Conservation (phyloP, 1,140 invertebrate species). For the Pentalonia nigronervosa region DNA sequence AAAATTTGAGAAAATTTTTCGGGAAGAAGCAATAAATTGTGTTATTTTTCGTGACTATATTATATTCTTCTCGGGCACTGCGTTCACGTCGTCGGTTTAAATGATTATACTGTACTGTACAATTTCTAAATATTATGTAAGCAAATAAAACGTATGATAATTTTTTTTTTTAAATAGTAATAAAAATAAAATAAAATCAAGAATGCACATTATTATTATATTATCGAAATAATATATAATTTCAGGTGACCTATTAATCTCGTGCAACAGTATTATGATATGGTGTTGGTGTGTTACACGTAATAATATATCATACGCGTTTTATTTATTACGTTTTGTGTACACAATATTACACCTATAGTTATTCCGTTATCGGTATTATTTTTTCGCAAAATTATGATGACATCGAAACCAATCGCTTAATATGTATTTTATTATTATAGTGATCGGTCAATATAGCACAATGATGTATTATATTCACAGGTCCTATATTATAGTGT, state of each 20-base stretch:
- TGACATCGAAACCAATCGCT: not conserved
- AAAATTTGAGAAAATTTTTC: not conserved
- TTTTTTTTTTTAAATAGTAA: not conserved
- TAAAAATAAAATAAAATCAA: not conserved
- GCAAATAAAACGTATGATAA: not conserved
- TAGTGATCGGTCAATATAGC: not conserved
- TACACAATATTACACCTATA: not conserved
- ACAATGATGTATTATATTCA: not conserved
- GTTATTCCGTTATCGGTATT: conserved; percentile 3
- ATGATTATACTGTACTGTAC: not conserved
- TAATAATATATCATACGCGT: not conserved
- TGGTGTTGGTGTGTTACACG: not conserved
- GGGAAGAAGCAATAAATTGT: not conserved
- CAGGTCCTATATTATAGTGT: not conserved
- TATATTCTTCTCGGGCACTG: not conserved
- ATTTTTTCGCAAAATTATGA: not conserved
- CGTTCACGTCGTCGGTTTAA: not conserved
- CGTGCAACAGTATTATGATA: not conserved
- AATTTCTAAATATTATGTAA: not conserved
- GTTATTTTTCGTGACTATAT: not conserved
- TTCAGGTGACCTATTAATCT: not conserved
- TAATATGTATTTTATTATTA: not conserved
- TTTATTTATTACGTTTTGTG: not conserved
- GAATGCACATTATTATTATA: not conserved
- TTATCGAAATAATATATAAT: conserved; percentile 25